Conservation (phyloP, 35 echinoderm and acorn worm genomes). For the Hemicentrotus pulcherrimus region DNA sequence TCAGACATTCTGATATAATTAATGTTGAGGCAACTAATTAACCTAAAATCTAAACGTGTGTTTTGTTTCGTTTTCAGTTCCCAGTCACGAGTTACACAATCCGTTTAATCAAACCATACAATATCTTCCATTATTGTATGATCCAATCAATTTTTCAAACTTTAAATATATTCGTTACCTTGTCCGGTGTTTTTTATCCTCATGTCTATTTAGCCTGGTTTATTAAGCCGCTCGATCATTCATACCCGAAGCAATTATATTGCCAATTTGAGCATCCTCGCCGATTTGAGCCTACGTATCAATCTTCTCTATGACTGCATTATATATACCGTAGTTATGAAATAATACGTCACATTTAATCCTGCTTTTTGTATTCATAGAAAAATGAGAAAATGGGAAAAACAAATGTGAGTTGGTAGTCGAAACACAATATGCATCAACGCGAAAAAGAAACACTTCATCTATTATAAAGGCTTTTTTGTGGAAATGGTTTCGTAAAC, state of each 20-base stretch:
- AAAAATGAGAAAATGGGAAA: not conserved
- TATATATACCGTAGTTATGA: not conserved
- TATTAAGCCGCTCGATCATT: not conserved
- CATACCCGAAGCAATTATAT: not conserved
- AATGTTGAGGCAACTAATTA: too few species aligned
- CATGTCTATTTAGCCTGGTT: not conserved
- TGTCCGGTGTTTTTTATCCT: too few species aligned
- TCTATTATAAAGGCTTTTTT: too few species aligned
- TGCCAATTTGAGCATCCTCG: not conserved
- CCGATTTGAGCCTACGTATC: not conserved
- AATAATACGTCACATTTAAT: not conserved
- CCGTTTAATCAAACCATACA: not conserved
- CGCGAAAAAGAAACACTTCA: too few species aligned
- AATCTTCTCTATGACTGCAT: not conserved
- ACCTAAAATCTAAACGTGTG: not conserved
- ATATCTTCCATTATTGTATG: not conserved
- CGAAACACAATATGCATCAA: too few species aligned
- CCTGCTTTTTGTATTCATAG: not conserved
- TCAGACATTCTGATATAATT: too few species aligned
- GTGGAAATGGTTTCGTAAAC: too few species aligned
- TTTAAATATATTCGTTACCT: too few species aligned
- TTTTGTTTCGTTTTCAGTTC: not conserved
- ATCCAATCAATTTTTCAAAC: conserved; percentile 5
- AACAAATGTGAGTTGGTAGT: not conserved
- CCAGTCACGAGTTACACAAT: not conserved